These are phyloP conservation scores for Torymus aiolomorphi DNA, from an alignment of 2,888 invertebrate genomes.

Conservation along the genomic window DNA sequence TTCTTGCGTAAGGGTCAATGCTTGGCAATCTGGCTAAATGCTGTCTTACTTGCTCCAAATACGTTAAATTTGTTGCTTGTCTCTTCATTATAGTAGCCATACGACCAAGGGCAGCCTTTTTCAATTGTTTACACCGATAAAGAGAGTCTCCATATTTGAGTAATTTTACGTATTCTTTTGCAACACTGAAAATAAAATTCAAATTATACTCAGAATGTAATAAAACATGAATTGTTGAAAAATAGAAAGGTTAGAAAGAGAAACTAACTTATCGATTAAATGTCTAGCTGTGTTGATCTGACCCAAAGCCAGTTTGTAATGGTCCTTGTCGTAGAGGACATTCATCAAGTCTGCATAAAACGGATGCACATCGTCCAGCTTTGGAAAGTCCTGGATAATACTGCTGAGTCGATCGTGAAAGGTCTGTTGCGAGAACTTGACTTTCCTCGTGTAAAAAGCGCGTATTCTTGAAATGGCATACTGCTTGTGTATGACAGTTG, in stretches of 20 bases:
- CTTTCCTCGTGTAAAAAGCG: conserved; percentile 97
- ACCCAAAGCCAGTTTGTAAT: conserved; percentile 98
- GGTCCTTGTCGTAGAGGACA: conserved; percentile 98
- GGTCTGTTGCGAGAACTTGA: conserved; percentile 97
- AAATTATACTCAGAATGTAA: conserved; percentile 31
- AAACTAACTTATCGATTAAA: conserved; percentile 93
- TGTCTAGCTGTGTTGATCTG: conserved; percentile 98
- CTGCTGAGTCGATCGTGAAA: conserved; percentile 96
- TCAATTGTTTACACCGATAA: conserved; percentile 98
- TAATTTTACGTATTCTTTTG: conserved; percentile 96
- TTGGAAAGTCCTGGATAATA: conserved; percentile 98
- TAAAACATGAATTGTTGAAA: not conserved
- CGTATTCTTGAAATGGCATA: conserved; percentile 98
- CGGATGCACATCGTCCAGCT: conserved; percentile 98
- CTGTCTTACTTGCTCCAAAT: conserved; percentile 97
- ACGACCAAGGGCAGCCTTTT: conserved; percentile 96
- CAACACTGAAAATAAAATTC: conserved; percentile 82
- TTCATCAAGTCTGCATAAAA: conserved; percentile 99
- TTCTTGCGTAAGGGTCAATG: conserved; percentile 98
- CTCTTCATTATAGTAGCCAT: conserved; percentile 99
- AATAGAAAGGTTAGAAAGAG: not conserved
- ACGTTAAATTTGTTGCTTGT: conserved; percentile 95
- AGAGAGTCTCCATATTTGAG: conserved; percentile 98
- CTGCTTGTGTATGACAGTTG: conserved; percentile 97
- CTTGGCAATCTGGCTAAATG: conserved; percentile 98